Base-by-base conservation (phyloP, 2,888 invertebrate genomes). In the Endotricha flammealis region DNA sequence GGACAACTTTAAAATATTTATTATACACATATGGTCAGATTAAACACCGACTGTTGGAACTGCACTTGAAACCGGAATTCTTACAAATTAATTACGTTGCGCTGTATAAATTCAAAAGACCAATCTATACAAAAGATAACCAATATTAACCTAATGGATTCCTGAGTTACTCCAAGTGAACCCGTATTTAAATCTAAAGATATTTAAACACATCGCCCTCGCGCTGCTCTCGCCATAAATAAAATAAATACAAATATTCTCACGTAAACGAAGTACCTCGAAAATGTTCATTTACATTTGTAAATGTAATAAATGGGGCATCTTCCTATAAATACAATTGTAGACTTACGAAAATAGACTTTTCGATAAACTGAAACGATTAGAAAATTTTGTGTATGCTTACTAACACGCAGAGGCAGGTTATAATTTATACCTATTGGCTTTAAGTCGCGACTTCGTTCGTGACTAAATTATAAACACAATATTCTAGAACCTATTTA, bases 191-290 rank as follows among this genome's bases (percentile, higher is more conserved):
- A 85, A 82, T 82, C 73, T 74, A 61, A 72, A 83, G 81, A 80
- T 83, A 83, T 83, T 83, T 83, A 74, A 82, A 80, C 77, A 74
- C 77, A 81, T 76, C 80, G 71, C 79, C 79, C 77, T 78, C 78
- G 78, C 74, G 58, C 69, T 63, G 63, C 65, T 67, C 73, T 60
- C 60, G 65, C 83, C 83, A 82, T 85, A 85, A 85, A 86, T 85
- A 81, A 85, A 83, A 83, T 81, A 83, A 85, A 85, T 82, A 85
- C 78, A 83, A 82, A 86, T 86, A 85, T 85, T 85, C 83, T 86
- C 85, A 86, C 85, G 85, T 83, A 83, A 81, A 66, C 78, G 74
- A 73, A n/a, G 78, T 79, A 82, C 78, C 67, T 72, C 75, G 74
- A 74, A 78, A 72, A 69, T 81, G 75, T 83, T 79, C 78, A 81